Conservation (phyloP, 1,140 invertebrate genomes). For the Nomia melanderi region DNA sequence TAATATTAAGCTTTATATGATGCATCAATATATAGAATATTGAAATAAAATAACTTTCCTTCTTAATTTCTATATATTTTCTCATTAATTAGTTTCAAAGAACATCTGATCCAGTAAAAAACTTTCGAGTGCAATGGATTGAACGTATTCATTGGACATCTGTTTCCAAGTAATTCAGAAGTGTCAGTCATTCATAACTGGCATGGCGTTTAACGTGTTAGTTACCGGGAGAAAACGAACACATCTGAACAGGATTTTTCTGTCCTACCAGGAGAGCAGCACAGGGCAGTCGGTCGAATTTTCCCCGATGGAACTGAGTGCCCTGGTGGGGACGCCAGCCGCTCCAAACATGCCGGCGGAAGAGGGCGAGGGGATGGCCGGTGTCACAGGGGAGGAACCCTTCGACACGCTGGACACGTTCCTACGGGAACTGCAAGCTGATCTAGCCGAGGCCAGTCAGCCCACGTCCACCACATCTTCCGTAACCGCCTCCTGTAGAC, state of each 20-base stretch:
- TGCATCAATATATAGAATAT: no score
- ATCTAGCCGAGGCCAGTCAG: conserved; percentile 77
- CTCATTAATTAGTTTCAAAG: no score
- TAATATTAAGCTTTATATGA: no score
- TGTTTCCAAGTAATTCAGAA: no score
- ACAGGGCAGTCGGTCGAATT: conserved; percentile 78
- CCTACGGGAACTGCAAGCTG: conserved; percentile 77
- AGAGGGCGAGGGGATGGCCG: conserved; percentile 68
- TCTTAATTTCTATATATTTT: no score
- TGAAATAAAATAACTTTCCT: no score
- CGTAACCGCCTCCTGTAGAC: conserved; percentile 80
- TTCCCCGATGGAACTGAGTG: conserved; percentile 78
- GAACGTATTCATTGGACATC: no score
- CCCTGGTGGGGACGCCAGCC: conserved; percentile 74
- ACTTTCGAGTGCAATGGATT: no score
- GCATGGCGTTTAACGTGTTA: no score
- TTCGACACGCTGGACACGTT: conserved; percentile 80
- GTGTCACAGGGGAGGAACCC: conserved; percentile 72
- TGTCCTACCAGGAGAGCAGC: conserved; percentile 72
- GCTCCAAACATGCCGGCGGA: conserved; percentile 69
- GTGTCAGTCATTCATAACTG: no score
- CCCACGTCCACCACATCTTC: conserved; percentile 77
- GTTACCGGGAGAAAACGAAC: no score
- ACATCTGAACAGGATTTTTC: not conserved
- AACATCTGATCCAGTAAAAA: no score